Evolutionary conservation across 1,140 invertebrate species (phyloP).

Genomic region (Stratiolaelaps scimitus): DNA sequence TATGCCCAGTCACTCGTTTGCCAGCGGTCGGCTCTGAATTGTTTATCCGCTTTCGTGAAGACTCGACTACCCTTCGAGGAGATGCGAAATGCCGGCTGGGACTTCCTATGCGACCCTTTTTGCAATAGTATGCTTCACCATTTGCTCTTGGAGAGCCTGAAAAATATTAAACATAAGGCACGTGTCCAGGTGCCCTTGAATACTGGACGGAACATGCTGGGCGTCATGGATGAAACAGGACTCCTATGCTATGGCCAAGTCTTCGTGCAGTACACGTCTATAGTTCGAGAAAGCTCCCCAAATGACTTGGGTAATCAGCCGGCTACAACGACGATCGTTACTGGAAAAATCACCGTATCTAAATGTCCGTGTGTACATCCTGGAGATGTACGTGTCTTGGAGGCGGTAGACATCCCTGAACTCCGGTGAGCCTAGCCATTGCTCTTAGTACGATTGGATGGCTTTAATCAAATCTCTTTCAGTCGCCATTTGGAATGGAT

Average conservation of each 20-base stretch:
- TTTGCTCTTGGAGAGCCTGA: constrained; percentile 11
- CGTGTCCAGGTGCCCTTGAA: constrained; percentile 31
- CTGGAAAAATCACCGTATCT: constrained; percentile 37
- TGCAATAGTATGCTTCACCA: constrained; percentile 11
- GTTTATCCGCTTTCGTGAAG: background rate
- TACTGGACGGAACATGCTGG: constrained; percentile 33
- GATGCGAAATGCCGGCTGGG: background rate
- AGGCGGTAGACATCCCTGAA: constrained; percentile 32
- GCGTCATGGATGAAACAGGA: constrained; percentile 34
- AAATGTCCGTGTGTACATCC: constrained; percentile 41
- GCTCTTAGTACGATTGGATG: background rate
- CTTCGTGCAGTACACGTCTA: constrained; percentile 33
- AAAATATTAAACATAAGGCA: constrained; percentile 34
- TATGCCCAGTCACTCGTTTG: constrained; percentile 32
- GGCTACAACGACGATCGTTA: constrained; percentile 29
- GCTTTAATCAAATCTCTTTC: too few relatives aligned
- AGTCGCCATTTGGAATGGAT: too few relatives aligned
- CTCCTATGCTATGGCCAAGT: constrained; percentile 32
- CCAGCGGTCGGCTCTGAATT: constrained; percentile 31
- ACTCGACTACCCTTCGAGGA: constrained; percentile 3
- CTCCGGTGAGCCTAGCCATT: constrained; percentile 35
- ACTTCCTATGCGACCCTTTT: constrained; percentile 5
- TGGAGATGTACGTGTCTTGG: constrained; percentile 41
- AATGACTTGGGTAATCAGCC: too few relatives aligned
- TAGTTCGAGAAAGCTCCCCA: constrained; percentile 28